Base-by-base conservation (phyloP, 35 echinoderm and acorn worm species). In the Chiridota heheva region DNA sequence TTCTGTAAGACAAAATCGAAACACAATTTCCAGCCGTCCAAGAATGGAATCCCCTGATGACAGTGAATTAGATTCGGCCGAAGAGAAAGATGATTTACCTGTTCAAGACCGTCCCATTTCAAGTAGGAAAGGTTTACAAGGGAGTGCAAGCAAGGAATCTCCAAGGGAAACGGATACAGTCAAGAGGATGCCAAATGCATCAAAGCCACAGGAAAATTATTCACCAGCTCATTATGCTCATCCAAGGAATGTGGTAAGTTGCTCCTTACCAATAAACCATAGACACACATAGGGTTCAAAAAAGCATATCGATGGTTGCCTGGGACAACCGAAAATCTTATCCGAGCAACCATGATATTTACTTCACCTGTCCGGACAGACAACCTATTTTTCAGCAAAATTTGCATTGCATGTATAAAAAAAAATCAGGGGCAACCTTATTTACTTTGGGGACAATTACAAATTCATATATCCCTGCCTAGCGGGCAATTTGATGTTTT, bases 181-280 rank as follows among this genome's bases (percentile, higher is more conserved):
- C 17, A 78, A 28, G 46, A 60, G 51, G 22, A 42, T 57, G 24
- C 36, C 74, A 61, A 58, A 38, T 42, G 15, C 33, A n/a, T n/a
- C 24, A 53, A 10, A 37, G 47, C 30, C 47, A 36, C 17, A 8
- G 8, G 75, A n/a, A n/a, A n/a, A n/a, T 7, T 61, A 78, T 39
- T 25, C 56, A n/a, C 27, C 47, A 20, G 66, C 81, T 12, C 39
- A 41, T 13, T 72, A 84, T 84, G 66, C 65, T 25, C 31, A 72
- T 56, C 81, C 81, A 36, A 58, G 27, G 12, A 27, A 45, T 40
- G 75, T 79, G 16, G 75, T 79, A 79, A 79, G 75, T 79, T 78
- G 2, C 56, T 5, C 0, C 32, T 36, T 35, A 29, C 2, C 10
- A n/a, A n/a, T n/a, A n/a, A n/a, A n/a, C n/a, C n/a, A n/a, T n/a